Evolutionary conservation across 2,797 vertebrate species (phyloP).

Genomic region (Artibeus jamaicensis): DNA sequence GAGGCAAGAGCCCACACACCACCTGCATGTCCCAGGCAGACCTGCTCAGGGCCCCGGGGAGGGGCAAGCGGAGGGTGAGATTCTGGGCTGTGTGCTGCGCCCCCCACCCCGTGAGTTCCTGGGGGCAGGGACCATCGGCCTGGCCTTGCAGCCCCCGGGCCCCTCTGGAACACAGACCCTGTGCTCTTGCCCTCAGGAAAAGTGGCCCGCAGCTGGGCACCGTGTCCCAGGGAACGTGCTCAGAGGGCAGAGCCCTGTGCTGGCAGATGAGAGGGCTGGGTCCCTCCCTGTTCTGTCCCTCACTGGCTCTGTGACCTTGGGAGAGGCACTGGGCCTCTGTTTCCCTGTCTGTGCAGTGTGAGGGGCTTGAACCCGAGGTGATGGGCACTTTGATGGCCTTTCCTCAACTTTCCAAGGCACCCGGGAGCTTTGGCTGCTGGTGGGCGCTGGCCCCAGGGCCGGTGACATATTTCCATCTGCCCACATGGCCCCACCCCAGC

Average conservation of each 20-base stretch:
- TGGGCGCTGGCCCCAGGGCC: neutral
- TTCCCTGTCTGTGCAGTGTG: neutral
- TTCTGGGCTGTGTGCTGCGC: neutral
- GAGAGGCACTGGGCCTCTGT: neutral
- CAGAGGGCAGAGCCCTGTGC: neutral
- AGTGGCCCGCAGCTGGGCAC: neutral
- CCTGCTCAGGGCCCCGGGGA: neutral
- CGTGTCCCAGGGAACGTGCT: neutral
- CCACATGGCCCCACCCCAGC: neutral
- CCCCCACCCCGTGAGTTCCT: neutral
- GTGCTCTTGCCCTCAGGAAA: neutral
- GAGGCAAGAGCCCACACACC: neutral
- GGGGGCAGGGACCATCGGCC: neutral
- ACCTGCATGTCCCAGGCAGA: neutral
- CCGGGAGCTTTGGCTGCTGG: neutral
- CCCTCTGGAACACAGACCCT: neutral
- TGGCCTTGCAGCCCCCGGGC: neutral
- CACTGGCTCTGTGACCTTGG: neutral
- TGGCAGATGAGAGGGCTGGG: accelerated
- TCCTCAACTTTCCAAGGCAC: neutral
- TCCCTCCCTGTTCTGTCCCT: neutral
- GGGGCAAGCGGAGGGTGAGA: neutral
- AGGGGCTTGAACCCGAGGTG: neutral
- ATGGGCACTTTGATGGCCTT: no score
- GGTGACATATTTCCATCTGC: neutral